Conservation (phyloP, 1,140 invertebrate species). For the Panagrolaimus sp. region DNA sequence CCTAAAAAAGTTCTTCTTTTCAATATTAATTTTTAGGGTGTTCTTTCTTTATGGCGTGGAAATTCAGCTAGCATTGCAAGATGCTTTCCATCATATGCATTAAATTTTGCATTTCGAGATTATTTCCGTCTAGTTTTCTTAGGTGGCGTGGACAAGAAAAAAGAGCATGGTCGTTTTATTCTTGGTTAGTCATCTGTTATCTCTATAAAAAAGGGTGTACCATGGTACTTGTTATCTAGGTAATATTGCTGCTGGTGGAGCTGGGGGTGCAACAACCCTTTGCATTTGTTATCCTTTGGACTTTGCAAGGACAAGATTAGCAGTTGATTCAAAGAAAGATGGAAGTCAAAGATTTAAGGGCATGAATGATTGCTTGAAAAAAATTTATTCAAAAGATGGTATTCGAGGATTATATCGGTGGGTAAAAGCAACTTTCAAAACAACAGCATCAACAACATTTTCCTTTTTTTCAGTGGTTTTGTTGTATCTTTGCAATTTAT, state of each 20-base stretch:
- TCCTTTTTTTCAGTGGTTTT: constrained; percentile 50
- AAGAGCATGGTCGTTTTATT: constrained; percentile 77
- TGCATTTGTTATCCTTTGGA: constrained; percentile 59
- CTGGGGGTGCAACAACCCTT: constrained; percentile 56
- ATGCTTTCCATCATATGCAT: constrained; percentile 55
- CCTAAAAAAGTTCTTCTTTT: too few relatives aligned
- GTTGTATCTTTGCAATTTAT: constrained; percentile 58
- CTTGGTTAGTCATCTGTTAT: constrained; percentile 66
- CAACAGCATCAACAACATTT: not conserved
- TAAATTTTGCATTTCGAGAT: constrained; percentile 55
- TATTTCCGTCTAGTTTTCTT: constrained; percentile 45
- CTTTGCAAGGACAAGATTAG: constrained; percentile 59
- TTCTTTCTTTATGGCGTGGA: constrained; percentile 56
- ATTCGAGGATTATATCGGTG: constrained; percentile 52
- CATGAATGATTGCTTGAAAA: constrained; percentile 53
- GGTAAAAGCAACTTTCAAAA: not conserved
- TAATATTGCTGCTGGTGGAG: constrained; percentile 56
- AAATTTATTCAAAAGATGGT: constrained; percentile 54
- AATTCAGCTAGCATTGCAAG: constrained; percentile 52
- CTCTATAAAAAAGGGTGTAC: not conserved
- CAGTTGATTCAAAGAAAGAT: constrained; percentile 48
- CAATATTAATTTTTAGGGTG: constrained; percentile 31
- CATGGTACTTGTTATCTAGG: constrained; percentile 30
- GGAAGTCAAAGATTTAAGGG: constrained; percentile 51
- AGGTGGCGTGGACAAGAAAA: constrained; percentile 74